Base-by-base conservation (phyloP, 2,113 vertebrate species). In the Dipodomys ordii region DNA sequence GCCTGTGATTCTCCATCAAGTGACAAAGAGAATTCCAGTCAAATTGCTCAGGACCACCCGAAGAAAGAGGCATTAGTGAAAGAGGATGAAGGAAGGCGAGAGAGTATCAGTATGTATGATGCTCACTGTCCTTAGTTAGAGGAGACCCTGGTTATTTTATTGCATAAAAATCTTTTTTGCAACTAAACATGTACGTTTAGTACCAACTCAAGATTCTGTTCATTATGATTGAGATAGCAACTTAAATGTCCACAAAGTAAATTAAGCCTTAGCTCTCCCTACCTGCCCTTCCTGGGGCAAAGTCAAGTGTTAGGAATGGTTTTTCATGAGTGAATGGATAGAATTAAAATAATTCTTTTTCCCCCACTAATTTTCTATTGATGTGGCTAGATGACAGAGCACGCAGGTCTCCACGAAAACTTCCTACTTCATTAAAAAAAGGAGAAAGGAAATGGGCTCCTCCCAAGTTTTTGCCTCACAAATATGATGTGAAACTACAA, bases 1-100 rank as follows among this genome's bases (percentile, higher is more conserved):
- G 98, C 99, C 19, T 99, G 99, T 53, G 99, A 99, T 96, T 99
- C 99, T 83, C 99, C 99, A 0, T 99, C 99, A 89, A 99, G 99
- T 80, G 99, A 99, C 97, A 99, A 99, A 96, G 99, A 99, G 94
- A 99, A 99, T 18, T 98, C 99, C 82, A 98, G 98, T 95, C 99
- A 99, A 89, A 97, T 96, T 4, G 97, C 97, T 68, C 98, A 98
- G 97, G 99, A 99, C 96, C 99, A 98, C 97, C 99, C 98, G 95
- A 98, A 98, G 96, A 99, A 99, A 94, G 99, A 99, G 93, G 92
- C 97, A 32, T 16, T 95, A 19, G 87, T 97, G 49, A 98, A 99
- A 94, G 99, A 99, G 84, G 99, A 99, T 82, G 99, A 99, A 90
- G 99, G 84, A 97, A 98, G 99, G 92, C 99, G 98, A 95, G 99